Evolutionary conservation across 1,140 invertebrate species (phyloP), one percentile per base, ranked within the genome.

Genomic region (Apis florea): DNA sequence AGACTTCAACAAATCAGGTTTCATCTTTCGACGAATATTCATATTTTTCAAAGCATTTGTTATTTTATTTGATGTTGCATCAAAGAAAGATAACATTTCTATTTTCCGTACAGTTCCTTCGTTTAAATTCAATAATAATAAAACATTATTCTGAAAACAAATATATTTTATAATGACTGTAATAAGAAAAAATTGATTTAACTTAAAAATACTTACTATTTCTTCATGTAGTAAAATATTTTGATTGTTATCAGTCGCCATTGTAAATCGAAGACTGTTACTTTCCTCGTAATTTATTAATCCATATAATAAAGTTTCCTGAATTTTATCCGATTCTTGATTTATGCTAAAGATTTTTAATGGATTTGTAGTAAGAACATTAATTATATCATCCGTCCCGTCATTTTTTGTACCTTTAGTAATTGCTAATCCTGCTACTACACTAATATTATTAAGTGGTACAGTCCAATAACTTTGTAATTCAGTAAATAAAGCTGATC

Each of bases 391-490:
- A 68, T 93, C 89, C 8, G 59, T 85, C 17, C 85, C 85, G 75
- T 90, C 83, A 9, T 24, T 79, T 82, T 86, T 90, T 53, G 31
- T 85, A 90, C 94, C 93, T 90, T 92, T 93, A 17, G 92, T 92
- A 19, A 95, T 93, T 26, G 93, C 88, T 8, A 95, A 80, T 84
- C 94, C 95, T 72, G 93, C 92, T 12, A 95, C 91, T 24, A 94
- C 88, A n/a, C 93, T 93, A 13, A 90, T 91, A 31, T 96, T 95
- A 72, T 91, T 90, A 31, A 95, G 84, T 0, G 95, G 95, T 24
- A 96, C 83, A 6, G 90, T 93, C 95, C 95, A 96, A 81, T 94
- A 94, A 71, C 92, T 93, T 82, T 95, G 93, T 80, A 95, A 88
- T 85, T 95, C 95, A n/a, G 93, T 94, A 88, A 96, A 96, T 83